phyloP scores from a whole-genome alignment of 1,140 invertebrate species.

The Stegodyphus mimosarum region DNA sequence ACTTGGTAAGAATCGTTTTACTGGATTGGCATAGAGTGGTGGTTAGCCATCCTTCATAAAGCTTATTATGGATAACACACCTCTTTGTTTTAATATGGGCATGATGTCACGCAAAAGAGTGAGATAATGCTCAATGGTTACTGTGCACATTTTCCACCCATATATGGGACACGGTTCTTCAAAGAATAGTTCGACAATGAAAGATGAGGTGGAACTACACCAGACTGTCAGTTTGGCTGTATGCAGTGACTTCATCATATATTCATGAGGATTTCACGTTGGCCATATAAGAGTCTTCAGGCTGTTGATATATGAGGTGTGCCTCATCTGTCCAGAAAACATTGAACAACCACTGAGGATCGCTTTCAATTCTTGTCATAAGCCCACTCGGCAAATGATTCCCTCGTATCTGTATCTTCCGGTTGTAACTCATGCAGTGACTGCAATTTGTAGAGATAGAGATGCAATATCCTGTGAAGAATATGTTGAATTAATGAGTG shows the following conservation, averaged over 20 bases:
- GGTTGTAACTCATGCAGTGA: neutral
- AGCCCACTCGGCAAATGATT: neutral
- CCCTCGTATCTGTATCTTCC: neutral
- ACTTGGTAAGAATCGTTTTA: neutral
- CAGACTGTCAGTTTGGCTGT: neutral
- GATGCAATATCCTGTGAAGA: neutral
- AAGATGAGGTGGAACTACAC: neutral
- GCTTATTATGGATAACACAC: neutral
- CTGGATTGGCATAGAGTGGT: neutral
- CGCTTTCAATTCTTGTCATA: neutral
- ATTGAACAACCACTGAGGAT: conserved; percentile 5
- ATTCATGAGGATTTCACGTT: neutral
- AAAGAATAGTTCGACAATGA: neutral
- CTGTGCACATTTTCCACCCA: conserved; percentile 5
- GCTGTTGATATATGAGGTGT: neutral
- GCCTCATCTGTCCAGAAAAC: neutral
- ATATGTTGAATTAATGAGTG: neutral
- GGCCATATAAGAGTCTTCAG: neutral
- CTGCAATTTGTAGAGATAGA: neutral
- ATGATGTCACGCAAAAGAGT: neutral
- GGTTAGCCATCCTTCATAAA: neutral
- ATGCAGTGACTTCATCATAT: neutral
- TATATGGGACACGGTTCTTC: neutral
- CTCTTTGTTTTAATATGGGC: neutral
- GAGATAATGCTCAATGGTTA: neutral